These are phyloP conservation scores for Clupea harengus DNA, from an alignment of 2,113 vertebrate genomes.

Conservation along the genomic window DNA sequence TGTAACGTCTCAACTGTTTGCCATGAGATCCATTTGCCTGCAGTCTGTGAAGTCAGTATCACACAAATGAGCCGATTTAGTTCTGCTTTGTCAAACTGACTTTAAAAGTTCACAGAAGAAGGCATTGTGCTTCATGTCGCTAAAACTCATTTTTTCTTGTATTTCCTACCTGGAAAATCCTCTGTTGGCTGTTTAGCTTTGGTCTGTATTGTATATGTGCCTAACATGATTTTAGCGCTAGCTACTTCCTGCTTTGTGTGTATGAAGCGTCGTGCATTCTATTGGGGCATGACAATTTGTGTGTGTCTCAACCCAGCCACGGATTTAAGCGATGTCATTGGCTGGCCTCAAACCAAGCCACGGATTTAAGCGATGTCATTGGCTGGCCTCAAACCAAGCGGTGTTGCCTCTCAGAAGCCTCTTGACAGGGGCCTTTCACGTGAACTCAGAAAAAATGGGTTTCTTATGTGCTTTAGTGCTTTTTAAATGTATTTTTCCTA, in stretches of 20 bases:
- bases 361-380: slow-evolving; percentile 1
- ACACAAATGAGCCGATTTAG: slow-evolving; percentile 31
- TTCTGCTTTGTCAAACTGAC: slow-evolving; percentile 56
- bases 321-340: slow-evolving; percentile 1
- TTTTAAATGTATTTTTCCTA: slow-evolving; percentile 17
- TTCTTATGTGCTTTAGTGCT: slow-evolving; percentile 13
- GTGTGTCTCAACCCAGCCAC: background rate
- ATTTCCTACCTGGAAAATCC: background rate
- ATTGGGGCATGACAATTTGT: slow-evolving; percentile 15
- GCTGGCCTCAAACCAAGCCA: background rate
- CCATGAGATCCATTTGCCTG: slow-evolving; percentile 47
- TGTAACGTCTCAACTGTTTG: slow-evolving; percentile 35
- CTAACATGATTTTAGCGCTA: slow-evolving; percentile 58
- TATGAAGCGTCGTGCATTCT: background rate
- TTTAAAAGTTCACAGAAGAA: slow-evolving; percentile 25
- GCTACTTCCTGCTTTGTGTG: slow-evolving; percentile 1
- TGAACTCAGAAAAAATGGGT: background rate
- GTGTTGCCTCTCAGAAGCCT: background rate
- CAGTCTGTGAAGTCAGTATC: slow-evolving; percentile 20
- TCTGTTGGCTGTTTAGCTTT: slow-evolving; percentile 42
- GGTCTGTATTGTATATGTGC: slow-evolving; percentile 68
- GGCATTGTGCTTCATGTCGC: slow-evolving; percentile 36
- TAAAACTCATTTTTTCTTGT: background rate
- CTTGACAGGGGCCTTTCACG: background rate
- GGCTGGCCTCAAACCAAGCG: background rate